Conservation (phyloP, 2,888 invertebrate genomes). For the Sepioteuthis lessoniana region DNA sequence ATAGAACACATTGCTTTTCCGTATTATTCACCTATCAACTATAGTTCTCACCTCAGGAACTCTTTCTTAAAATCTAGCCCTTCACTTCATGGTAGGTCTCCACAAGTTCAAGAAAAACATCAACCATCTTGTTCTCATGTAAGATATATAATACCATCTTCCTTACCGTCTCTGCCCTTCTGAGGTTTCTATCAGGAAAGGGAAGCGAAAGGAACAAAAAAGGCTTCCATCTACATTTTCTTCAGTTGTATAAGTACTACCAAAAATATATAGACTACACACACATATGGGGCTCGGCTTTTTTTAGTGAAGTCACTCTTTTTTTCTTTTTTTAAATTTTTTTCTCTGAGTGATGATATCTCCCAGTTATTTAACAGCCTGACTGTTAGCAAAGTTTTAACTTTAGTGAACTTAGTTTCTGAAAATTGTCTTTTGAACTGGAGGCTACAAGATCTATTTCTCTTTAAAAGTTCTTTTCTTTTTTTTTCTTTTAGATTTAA, state of each 20-base stretch:
- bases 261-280: not conserved
- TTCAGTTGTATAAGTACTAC: not conserved
- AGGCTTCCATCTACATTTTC: not conserved
- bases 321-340: not conserved
- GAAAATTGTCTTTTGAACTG: not conserved
- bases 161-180: not conserved
- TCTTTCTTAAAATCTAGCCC: conserved; percentile 33
- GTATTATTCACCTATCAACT: not conserved
- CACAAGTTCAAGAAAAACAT: not conserved
- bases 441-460: not conserved
- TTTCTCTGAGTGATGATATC: not conserved
- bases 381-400: not conserved
- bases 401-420: conserved; percentile 33
- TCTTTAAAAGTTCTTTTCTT: too few species aligned
- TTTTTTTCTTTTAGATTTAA: not conserved
- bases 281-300: not conserved
- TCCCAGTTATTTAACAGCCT: not conserved
- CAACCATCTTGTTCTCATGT: conserved; percentile 33
- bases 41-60: not conserved
- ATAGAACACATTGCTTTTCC: not conserved
- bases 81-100: not conserved
- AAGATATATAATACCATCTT: conserved; percentile 23
- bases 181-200: not conserved
- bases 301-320: not conserved
- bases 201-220: not conserved